Percentiles rank a stretch among this genome's conserved stretches.
phyloP scores from a whole-genome alignment of 2,797 vertebrate genomes.

The Tinamus major region DNA sequence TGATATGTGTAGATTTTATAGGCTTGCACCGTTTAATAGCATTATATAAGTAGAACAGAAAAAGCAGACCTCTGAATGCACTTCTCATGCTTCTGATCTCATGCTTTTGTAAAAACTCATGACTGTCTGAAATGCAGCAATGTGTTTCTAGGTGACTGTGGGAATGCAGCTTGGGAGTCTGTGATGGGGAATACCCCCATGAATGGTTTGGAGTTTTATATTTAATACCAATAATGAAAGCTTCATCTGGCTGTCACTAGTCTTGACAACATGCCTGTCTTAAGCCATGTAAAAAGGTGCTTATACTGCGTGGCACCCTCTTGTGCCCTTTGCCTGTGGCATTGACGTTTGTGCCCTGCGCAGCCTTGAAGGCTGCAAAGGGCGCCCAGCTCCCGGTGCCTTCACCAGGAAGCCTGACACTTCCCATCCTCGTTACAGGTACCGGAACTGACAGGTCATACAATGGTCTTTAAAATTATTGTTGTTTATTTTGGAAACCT shows the following conservation, averaged over 20 bases:
- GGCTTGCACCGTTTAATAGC: background rate
- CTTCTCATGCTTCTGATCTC: background rate
- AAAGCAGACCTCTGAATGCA: background rate
- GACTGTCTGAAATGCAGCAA: background rate
- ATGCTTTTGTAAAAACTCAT: background rate
- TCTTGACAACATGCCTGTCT: background rate
- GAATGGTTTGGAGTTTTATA: background rate
- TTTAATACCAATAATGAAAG: background rate
- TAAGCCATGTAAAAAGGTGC: background rate
- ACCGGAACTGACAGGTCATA: background rate
- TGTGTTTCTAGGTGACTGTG: background rate
- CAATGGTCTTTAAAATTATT: background rate
- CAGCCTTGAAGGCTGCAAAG: background rate
- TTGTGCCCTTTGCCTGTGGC: background rate
- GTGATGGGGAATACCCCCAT: background rate
- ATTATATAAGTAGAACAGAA: background rate
- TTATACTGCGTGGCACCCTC: background rate
- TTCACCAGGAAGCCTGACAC: background rate
- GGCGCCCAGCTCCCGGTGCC: background rate
- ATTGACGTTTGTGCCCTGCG: background rate
- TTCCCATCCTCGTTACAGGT: rapidly evolving
- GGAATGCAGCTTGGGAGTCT: background rate
- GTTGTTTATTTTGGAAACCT: background rate
- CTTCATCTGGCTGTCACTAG: background rate
- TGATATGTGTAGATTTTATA: background rate